Evolutionary conservation across 2,888 invertebrate species (phyloP).

Genomic region (Theristus sp.): DNA sequence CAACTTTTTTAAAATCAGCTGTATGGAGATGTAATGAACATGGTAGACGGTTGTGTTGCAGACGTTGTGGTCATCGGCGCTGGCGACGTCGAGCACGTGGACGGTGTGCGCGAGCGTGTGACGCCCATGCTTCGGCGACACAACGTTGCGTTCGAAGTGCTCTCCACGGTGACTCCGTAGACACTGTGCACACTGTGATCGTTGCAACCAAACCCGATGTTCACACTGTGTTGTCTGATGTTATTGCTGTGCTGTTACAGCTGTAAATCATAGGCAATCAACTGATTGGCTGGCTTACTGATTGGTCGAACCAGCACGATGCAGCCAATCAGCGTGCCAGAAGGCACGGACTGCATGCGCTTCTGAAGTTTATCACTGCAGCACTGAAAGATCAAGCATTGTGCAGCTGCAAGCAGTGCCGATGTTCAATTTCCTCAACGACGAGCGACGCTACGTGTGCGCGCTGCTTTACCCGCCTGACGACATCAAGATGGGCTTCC

Average conservation of each 20-base stretch:
- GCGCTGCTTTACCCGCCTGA: slow-evolving; percentile 40
- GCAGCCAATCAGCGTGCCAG: too few species aligned
- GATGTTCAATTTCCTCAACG: slow-evolving; percentile 73
- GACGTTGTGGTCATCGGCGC: neutral
- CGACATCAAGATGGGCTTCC: slow-evolving; percentile 11
- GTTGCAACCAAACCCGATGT: too few species aligned
- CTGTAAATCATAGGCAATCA: too few species aligned
- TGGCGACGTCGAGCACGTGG: neutral
- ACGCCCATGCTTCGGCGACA: slow-evolving; percentile 31
- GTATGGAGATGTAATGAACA: neutral
- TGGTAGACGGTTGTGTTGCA: neutral
- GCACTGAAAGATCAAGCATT: neutral
- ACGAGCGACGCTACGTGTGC: slow-evolving; percentile 52
- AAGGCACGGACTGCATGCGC: too few species aligned
- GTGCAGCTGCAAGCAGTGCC: slow-evolving; percentile 55
- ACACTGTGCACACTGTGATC: neutral
- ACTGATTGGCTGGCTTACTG: too few species aligned
- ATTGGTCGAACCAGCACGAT: too few species aligned
- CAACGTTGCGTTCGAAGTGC: slow-evolving; percentile 54
- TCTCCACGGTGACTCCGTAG: slow-evolving; percentile 42
- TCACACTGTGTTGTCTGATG: too few species aligned
- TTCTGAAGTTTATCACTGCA: too few species aligned
- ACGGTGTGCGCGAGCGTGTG: slow-evolving; percentile 7
- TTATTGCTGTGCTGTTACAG: too few species aligned
- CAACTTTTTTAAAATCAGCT: neutral